Evolutionary conservation across 2,797 vertebrate species (phyloP).

Genomic region (Prionace glauca): DNA sequence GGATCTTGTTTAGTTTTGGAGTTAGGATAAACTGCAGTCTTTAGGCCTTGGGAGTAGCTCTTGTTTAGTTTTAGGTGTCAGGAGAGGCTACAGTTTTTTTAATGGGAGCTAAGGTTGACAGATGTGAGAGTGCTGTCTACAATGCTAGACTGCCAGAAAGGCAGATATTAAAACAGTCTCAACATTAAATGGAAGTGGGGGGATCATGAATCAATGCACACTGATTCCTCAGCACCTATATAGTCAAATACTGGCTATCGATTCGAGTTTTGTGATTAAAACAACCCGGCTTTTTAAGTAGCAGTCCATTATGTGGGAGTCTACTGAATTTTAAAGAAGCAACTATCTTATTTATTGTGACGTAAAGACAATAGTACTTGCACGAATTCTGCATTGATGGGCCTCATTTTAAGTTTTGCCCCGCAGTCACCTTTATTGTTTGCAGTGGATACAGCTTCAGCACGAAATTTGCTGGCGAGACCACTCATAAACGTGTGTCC

Average conservation of each 20-base stretch:
- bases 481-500: not conserved
- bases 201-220: not conserved
- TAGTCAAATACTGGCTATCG: not conserved
- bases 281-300: not conserved
- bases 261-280: constrained; percentile 18
- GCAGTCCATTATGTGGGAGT: no score
- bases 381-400: not conserved
- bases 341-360: not conserved
- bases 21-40: not conserved
- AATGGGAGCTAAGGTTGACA: not conserved
- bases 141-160: not conserved
- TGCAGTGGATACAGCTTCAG: not conserved
- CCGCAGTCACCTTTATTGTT: not conserved
- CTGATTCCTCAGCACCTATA: no score
- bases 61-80: not conserved
- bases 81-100: not conserved
- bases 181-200: not conserved
- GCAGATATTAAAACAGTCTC: not conserved
- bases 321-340: not conserved
- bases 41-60: not conserved
- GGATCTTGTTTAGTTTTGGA: not conserved
- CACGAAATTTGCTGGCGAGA: no score
- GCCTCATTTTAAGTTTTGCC: not conserved
- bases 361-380: not conserved
- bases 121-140: not conserved